Percentiles rank a stretch among this genome's conserved stretches.
Conservation (phyloP, 30 jellyfish, hydroid and myxozoan species). For the Chrysaora quinquecirrha region DNA sequence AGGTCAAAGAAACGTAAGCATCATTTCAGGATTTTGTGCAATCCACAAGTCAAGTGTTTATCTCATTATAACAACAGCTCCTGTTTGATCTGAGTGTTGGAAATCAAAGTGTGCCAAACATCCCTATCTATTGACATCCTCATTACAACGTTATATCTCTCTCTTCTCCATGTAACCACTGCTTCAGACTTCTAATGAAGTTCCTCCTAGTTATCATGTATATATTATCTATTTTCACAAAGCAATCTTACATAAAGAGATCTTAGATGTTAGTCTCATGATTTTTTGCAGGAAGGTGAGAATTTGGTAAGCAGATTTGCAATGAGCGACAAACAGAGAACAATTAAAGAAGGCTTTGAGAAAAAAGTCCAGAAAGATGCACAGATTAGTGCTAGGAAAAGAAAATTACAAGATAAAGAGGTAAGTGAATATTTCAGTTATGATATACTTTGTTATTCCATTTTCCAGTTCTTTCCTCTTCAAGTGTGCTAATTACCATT, state of each 20-base stretch:
- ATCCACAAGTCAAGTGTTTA: too few relatives aligned
- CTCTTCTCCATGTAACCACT: too few relatives aligned
- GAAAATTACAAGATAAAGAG: slow-evolving; percentile 42
- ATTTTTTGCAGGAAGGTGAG: slow-evolving; percentile 14
- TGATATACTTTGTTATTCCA: neutral
- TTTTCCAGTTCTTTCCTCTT: neutral
- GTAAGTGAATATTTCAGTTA: neutral
- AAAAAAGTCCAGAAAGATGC: slow-evolving; percentile 31
- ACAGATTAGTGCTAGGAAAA: slow-evolving; percentile 36
- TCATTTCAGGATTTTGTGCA: too few relatives aligned
- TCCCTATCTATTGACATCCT: too few relatives aligned
- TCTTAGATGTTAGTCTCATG: neutral
- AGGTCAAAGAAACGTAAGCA: too few relatives aligned
- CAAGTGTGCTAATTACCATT: neutral
- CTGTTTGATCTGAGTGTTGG: too few relatives aligned
- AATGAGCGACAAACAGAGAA: slow-evolving; percentile 49
- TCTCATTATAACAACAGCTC: too few relatives aligned
- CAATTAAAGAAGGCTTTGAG: slow-evolving; percentile 28
- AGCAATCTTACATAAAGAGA: neutral
- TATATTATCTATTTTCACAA: too few relatives aligned
- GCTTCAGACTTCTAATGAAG: neutral
- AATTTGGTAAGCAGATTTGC: slow-evolving; percentile 33
- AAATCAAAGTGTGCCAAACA: neutral
- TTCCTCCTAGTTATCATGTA: neutral
- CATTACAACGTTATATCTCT: too few relatives aligned